These are phyloP conservation scores for Strix uralensis DNA, from an alignment of 2,113 vertebrate genomes.

Conservation along the genomic window DNA sequence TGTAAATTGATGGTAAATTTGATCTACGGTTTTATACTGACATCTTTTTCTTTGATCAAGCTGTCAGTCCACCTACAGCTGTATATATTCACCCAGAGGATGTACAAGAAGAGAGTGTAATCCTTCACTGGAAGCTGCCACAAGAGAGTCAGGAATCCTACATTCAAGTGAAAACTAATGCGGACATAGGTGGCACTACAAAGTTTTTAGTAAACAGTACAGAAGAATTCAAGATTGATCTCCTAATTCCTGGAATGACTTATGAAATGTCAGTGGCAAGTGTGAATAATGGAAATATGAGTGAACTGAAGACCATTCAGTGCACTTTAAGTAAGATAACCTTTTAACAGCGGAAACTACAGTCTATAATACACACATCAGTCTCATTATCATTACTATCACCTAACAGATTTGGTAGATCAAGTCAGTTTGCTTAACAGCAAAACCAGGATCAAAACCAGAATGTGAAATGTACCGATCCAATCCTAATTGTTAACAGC, in stretches of 20 bases:
- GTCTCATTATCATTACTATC: neutral
- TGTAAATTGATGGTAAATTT: neutral
- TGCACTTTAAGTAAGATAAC: conserved; percentile 81
- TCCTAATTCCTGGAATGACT: conserved; percentile 77
- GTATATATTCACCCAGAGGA: conserved; percentile 66
- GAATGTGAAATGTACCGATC: neutral
- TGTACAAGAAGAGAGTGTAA: conserved; percentile 67
- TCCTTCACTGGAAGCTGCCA: conserved; percentile 76
- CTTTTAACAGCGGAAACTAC: neutral
- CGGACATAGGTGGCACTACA: neutral
- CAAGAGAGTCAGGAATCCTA: conserved; percentile 67
- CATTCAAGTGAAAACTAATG: conserved; percentile 64
- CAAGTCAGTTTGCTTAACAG: neutral
- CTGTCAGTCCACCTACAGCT: conserved; percentile 72
- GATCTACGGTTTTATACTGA: neutral
- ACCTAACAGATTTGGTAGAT: neutral
- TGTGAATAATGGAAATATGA: conserved; percentile 76
- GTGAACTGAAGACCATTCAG: conserved; percentile 68
- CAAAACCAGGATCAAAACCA: neutral
- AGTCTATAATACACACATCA: neutral
- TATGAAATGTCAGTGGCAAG: conserved; percentile 80
- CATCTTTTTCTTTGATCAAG: conserved; percentile 53
- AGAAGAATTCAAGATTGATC: conserved; percentile 70
- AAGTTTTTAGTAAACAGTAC: conserved; percentile 66
- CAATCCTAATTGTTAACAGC: neutral